Base-by-base conservation (phyloP, 1,140 invertebrate genomes). In the Hermetia illucens region DNA sequence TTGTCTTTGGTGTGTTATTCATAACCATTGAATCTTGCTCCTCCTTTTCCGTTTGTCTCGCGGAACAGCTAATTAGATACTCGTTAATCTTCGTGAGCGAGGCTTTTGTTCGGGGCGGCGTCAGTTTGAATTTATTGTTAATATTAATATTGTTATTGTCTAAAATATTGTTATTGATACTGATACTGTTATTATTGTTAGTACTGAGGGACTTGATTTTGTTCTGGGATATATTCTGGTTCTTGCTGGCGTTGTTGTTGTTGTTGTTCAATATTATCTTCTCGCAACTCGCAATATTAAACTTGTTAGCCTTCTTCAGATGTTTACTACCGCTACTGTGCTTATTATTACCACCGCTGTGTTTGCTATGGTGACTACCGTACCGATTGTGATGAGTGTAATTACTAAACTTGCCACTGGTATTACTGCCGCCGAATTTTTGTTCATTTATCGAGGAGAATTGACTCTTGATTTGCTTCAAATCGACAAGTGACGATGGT, bases 121-220 rank as follows among this genome's bases (percentile, higher is more conserved):
- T n/a, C n/a, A n/a, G n/a, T 13, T 13, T 38, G 37, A 5, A 12
- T 4, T 22, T 30, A 27, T 27, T 27, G 24, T 27, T 27, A 17
- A 31, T 39, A 30, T 22, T 49, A 31, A 43, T 50, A 21, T 39
- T 53, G 30, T 44, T 51, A 25, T 21, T 45, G 29, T 40, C 24
- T 27, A 13, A 27, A 13, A 27, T 27, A 13, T 27, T 27, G 8
- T 27, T 8, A 27, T 27, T 27, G 8, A 9, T 27, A 27, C 8
- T 27, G 8, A 13, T 27, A 27, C 24, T 27, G 24, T 13, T 42
- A 21, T 21, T 34, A 32, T 21, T 46, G 3, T 32, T n/a, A 20
- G 48, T 50, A 41, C 13, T 27, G 13, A 8, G 8, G 13, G 8
- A 9, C 8, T 27, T 27, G 24, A 9, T 27, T 9, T 27, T 27